These are phyloP conservation scores for Podabrus alpinus DNA, from an alignment of 2,888 invertebrate species.

Conservation along the genomic window DNA sequence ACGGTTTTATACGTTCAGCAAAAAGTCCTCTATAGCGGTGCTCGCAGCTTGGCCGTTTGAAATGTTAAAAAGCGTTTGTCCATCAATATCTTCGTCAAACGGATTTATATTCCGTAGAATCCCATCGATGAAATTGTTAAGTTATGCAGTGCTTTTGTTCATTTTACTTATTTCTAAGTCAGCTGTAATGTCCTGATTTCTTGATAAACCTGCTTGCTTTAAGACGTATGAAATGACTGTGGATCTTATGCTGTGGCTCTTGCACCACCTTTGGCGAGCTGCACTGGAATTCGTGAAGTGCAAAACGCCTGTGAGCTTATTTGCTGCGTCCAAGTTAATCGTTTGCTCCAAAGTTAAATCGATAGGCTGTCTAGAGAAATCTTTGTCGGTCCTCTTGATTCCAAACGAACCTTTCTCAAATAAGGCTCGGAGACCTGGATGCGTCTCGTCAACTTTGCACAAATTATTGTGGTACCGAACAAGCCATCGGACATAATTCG, in stretches of 20 bases:
- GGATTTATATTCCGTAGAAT: conserved; percentile 24
- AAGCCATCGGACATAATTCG: conserved; percentile 5
- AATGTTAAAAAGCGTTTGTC: background rate
- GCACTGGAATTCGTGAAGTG: conserved; percentile 32
- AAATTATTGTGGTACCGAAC: background rate
- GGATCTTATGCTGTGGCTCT: conserved; percentile 11
- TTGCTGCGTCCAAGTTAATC: background rate
- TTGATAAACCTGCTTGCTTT: conserved; percentile 20
- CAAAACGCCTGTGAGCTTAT: conserved; percentile 31
- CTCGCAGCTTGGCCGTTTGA: background rate
- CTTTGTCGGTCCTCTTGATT: background rate
- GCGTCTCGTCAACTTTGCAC: background rate
- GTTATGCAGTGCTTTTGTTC: background rate
- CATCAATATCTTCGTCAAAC: background rate
- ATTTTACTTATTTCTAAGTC: conserved; percentile 21
- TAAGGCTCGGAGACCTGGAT: background rate
- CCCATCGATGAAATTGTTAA: conserved; percentile 25
- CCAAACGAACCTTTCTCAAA: background rate
- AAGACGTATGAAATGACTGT: conserved; percentile 27
- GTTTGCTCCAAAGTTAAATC: background rate
- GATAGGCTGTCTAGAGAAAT: background rate
- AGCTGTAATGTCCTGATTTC: conserved; percentile 30
- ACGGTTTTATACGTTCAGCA: conserved; percentile 22
- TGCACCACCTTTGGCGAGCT: background rate
- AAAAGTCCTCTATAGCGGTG: background rate